These are phyloP conservation scores for Chloroceryle inda DNA, from an alignment of 2,797 vertebrate species.

Conservation along the genomic window DNA sequence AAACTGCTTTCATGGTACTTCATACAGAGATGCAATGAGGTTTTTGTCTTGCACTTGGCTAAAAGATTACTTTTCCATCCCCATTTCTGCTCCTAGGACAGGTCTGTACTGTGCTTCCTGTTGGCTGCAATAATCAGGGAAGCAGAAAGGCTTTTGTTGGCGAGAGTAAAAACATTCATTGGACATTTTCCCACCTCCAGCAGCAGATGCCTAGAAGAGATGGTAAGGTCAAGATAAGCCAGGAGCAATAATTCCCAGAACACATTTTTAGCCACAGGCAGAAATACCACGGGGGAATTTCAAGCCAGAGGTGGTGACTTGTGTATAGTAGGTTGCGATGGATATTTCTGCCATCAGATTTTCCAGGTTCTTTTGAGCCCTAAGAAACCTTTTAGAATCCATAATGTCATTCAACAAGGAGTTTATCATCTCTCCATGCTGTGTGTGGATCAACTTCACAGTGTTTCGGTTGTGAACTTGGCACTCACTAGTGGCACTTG, in stretches of 20 bases:
- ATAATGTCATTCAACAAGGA: neutral
- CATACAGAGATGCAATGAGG: neutral
- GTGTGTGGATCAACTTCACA: neutral
- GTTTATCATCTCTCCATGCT: neutral
- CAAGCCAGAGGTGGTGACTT: neutral
- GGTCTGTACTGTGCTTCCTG: neutral
- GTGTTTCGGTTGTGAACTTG: neutral
- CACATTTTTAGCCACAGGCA: neutral
- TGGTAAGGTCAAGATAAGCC: neutral
- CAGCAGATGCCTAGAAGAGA: neutral
- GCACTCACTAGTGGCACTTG: neutral
- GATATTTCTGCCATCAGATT: neutral
- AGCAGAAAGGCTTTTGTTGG: neutral
- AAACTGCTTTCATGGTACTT: neutral
- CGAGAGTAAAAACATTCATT: neutral
- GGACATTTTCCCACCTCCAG: neutral
- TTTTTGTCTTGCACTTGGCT: neutral
- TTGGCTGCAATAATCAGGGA: neutral
- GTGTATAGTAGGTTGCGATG: neutral
- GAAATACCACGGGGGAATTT: neutral
- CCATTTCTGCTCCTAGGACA: neutral
- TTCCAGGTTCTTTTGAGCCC: neutral
- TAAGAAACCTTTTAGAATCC: neutral
- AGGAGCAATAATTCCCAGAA: neutral
- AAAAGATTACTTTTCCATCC: neutral